phyloP scores from a whole-genome alignment of 64 coral and sea anemone species.

The Anthopleura sola region DNA sequence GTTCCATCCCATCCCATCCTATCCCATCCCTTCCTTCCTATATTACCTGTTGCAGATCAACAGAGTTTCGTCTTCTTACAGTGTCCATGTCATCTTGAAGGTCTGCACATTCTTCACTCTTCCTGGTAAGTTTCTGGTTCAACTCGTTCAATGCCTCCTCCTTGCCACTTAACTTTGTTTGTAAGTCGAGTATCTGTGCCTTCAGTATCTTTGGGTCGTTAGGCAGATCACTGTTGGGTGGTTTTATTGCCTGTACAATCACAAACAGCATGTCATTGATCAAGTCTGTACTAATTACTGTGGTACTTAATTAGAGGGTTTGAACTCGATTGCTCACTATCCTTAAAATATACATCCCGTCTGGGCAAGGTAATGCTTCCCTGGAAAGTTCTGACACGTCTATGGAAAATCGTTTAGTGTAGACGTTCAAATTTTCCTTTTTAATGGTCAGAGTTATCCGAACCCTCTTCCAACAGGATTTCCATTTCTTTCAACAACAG shows the following conservation, averaged over 20 bases:
- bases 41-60: constrained; percentile 79
- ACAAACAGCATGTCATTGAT: neutral
- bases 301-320: no score
- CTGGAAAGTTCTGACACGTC: no score
- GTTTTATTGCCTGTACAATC: neutral
- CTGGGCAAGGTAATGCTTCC: no score
- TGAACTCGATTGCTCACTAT: no score
- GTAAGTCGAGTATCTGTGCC: constrained; percentile 56
- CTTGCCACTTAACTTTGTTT: constrained; percentile 55
- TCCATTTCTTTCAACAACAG: no score
- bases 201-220: constrained; percentile 51
- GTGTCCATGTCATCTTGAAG: constrained; percentile 70
- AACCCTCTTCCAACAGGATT: no score
- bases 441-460: no score
- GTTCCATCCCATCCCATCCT: neutral
- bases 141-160: constrained; percentile 49
- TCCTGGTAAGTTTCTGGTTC: constrained; percentile 53
- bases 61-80: constrained; percentile 64
- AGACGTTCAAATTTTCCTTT: no score
- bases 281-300: no score
- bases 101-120: constrained; percentile 73
- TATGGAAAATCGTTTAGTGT: no score
- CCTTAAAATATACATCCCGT: no score
- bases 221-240: neutral
- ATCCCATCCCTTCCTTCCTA: neutral